Evolutionary conservation across 2,113 vertebrate genomes (phyloP).

Genomic region (Progne subis): DNA sequence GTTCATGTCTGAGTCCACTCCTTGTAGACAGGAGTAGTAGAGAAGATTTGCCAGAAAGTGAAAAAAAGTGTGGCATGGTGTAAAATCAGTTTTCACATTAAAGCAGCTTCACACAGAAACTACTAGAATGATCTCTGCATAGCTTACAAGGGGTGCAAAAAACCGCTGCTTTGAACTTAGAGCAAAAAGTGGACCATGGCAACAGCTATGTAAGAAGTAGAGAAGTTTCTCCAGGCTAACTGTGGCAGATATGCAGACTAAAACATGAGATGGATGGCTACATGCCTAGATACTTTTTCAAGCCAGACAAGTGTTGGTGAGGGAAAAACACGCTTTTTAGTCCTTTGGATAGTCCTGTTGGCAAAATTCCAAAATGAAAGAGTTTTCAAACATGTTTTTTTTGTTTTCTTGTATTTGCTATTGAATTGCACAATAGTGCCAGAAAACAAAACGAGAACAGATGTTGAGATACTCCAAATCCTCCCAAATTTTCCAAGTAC

Average conservation of each 20-base stretch:
- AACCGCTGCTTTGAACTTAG: neutral
- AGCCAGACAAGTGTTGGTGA: neutral
- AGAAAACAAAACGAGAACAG: neutral
- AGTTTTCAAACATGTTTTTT: neutral
- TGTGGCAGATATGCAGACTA: neutral
- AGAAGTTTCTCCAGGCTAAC: neutral
- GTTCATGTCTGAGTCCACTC: neutral
- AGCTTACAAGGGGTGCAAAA: neutral
- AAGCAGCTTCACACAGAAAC: neutral
- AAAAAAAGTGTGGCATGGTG: neutral
- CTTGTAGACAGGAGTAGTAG: neutral
- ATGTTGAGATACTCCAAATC: neutral
- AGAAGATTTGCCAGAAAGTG: neutral
- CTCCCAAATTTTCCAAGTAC: neutral
- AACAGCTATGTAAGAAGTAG: neutral
- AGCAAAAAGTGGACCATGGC: neutral
- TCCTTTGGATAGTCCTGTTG: neutral
- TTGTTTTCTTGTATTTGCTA: neutral
- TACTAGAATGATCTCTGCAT: neutral
- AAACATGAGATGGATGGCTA: neutral
- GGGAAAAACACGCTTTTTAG: neutral
- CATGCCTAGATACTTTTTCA: neutral
- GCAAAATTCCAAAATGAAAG: neutral
- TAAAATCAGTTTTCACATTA: neutral
- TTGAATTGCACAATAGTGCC: neutral